phyloP scores from a whole-genome alignment of 2,888 invertebrate genomes.

The Hydropsyche betteni region DNA sequence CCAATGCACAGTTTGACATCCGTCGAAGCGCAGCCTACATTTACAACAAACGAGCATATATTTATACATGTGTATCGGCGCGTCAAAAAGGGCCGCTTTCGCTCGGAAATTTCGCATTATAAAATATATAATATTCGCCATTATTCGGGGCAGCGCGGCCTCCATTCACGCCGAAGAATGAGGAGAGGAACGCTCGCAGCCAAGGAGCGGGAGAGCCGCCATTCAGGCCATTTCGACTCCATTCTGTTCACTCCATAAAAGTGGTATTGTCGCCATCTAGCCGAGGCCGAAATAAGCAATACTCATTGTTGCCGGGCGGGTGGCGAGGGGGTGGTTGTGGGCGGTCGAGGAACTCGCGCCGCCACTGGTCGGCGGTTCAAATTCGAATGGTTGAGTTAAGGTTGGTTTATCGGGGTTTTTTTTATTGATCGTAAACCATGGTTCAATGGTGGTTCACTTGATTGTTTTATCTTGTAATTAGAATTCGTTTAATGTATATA shows the following conservation, averaged over 20 bases:
- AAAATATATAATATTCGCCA: slow-evolving; percentile 52
- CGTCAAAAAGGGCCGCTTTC: slow-evolving; percentile 45
- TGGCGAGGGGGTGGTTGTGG: too few relatives aligned
- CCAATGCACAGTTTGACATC: slow-evolving; percentile 45
- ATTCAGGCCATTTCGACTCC: slow-evolving; percentile 52
- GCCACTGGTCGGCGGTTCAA: neutral
- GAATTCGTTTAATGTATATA: too few relatives aligned
- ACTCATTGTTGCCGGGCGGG: slow-evolving; percentile 42
- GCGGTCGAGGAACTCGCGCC: slow-evolving; percentile 45
- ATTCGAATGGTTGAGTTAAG: too few relatives aligned
- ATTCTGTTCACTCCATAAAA: slow-evolving; percentile 52
- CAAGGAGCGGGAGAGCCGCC: slow-evolving; percentile 49
- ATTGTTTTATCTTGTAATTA: too few relatives aligned
- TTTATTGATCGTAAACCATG: too few relatives aligned
- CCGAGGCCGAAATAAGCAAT: slow-evolving; percentile 52
- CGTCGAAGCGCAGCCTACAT: slow-evolving; percentile 50
- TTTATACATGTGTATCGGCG: too few relatives aligned
- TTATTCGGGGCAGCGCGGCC: slow-evolving; percentile 47
- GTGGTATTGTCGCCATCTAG: slow-evolving; percentile 52
- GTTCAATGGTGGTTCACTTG: too few relatives aligned
- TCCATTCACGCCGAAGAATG: slow-evolving; percentile 51
- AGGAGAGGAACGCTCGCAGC: slow-evolving; percentile 51
- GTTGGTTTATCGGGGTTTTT: too few relatives aligned
- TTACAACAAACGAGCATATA: slow-evolving; percentile 1
- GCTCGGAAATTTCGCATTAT: slow-evolving; percentile 50